phyloP scores from a whole-genome alignment of 2,797 vertebrate genomes.

The Poeciliopsis paucimaculata region DNA sequence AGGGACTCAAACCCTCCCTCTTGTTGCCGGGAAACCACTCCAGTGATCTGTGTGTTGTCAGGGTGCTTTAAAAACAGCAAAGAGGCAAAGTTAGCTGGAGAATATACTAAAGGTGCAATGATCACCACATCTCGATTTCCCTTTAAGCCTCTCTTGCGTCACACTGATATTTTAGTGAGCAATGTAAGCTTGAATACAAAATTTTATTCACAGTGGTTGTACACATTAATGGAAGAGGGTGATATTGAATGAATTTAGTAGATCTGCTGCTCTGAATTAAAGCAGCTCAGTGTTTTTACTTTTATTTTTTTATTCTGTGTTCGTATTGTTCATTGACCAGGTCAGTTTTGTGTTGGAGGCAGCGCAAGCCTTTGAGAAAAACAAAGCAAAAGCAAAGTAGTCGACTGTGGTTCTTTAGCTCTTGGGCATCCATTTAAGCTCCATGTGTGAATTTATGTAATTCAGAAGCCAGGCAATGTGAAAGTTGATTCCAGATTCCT shows the following conservation, averaged over 20 bases:
- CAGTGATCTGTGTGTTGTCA: constrained; percentile 76
- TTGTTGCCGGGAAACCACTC: constrained; percentile 76
- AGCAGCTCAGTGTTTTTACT: neutral
- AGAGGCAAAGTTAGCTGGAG: constrained; percentile 24
- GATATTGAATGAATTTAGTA: neutral
- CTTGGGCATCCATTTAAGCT: neutral
- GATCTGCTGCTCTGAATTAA: neutral
- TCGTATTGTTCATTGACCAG: neutral
- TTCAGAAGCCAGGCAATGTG: neutral
- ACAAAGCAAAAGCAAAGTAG: neutral
- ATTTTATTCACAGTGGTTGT: neutral
- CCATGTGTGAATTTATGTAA: neutral
- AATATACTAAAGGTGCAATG: constrained; percentile 17
- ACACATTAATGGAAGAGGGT: neutral
- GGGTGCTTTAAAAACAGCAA: constrained; percentile 35
- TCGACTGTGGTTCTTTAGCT: neutral
- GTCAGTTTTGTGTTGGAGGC: neutral
- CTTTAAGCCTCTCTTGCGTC: constrained; percentile 1
- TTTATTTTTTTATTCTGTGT: neutral
- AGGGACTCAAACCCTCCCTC: constrained; percentile 55
- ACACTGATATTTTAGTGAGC: constrained; percentile 27
- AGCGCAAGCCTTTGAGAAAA: neutral
- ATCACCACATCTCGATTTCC: constrained; percentile 54
- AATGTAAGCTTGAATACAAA: neutral
- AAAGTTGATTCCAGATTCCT: neutral